Percentiles rank a stretch among this genome's conserved stretches.
Evolutionary conservation across 2,888 invertebrate genomes (phyloP).

Genomic region (Campoplex capitator): DNA sequence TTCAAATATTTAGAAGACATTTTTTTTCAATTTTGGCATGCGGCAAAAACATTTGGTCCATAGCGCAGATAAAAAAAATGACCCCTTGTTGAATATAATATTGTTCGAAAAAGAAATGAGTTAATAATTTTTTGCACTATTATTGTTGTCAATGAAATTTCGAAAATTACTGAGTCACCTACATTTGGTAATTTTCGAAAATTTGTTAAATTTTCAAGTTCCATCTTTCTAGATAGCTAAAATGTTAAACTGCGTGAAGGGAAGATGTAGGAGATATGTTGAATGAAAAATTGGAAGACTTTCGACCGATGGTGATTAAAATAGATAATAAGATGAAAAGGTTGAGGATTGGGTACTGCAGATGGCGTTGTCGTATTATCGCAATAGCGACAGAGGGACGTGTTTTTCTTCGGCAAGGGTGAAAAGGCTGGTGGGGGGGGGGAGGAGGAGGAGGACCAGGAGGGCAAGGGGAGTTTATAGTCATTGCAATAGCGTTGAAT

Average conservation of each 20-base stretch:
- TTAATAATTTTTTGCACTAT: too few relatives aligned
- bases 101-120: too few relatives aligned
- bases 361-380: neutral
- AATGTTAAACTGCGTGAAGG: neutral
- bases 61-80: too few relatives aligned
- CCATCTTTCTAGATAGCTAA: neutral
- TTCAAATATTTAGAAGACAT: too few relatives aligned
- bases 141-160: too few relatives aligned
- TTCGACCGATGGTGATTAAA: neutral
- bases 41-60: too few relatives aligned
- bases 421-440: neutral
- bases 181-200: too few relatives aligned
- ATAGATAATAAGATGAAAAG: neutral
- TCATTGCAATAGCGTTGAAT: slow-evolving; percentile 32
- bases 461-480: neutral
- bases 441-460: neutral
- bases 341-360: neutral
- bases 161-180: too few relatives aligned
- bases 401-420: neutral
- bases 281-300: neutral
- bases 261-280: neutral
- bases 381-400: neutral
- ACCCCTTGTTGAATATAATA: too few relatives aligned
- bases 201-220: too few relatives aligned
- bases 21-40: too few relatives aligned